phyloP scores from a whole-genome alignment of 2,797 vertebrate genomes.

The Cryptoblepharus egeriae region DNA sequence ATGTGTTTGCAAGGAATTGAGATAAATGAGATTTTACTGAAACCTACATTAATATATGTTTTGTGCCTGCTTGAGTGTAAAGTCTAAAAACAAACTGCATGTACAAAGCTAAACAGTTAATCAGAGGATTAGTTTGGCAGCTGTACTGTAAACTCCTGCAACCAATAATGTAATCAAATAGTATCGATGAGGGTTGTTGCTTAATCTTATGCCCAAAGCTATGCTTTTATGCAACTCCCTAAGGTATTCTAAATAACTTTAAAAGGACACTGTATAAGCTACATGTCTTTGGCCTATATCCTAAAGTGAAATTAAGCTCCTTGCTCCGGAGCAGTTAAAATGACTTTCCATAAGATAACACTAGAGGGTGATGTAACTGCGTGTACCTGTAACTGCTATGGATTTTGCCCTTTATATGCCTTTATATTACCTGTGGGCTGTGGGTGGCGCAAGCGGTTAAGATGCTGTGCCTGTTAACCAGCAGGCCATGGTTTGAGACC shows the following conservation, averaged over 20 bases:
- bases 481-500: too few relatives aligned
- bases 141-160: neutral
- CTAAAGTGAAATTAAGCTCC: too few relatives aligned
- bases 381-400: too few relatives aligned
- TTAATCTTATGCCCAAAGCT: neutral
- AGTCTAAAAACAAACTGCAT: neutral
- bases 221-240: neutral
- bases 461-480: too few relatives aligned
- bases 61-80: neutral
- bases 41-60: neutral
- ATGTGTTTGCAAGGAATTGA: too few relatives aligned
- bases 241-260: neutral
- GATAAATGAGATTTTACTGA: neutral
- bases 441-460: too few relatives aligned
- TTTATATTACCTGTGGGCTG: too few relatives aligned
- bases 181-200: neutral
- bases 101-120: neutral
- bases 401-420: too few relatives aligned
- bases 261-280: neutral
- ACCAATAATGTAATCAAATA: neutral
- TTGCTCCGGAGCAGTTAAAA: too few relatives aligned
- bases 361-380: too few relatives aligned
- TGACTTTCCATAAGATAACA: too few relatives aligned
- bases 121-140: neutral
- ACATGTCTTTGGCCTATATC: neutral